Evolutionary conservation across 2,113 vertebrate species (phyloP).

Genomic region (Phocoena sinus): DNA sequence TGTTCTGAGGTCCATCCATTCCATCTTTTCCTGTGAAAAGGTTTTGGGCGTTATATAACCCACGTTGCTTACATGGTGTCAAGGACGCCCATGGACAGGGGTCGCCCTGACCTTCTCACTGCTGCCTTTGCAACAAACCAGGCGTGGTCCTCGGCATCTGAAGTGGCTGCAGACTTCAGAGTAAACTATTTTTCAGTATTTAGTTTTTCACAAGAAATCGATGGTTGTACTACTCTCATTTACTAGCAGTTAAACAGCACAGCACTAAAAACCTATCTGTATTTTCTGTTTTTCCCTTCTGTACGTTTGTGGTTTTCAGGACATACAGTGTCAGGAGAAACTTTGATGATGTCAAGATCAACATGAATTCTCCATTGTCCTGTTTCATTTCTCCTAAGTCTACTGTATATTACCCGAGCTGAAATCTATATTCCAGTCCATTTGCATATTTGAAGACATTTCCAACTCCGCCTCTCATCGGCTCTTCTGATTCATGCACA

Average conservation of each 20-base stretch:
- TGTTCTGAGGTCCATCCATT: neutral
- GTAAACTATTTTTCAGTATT: neutral
- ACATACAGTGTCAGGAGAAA: neutral
- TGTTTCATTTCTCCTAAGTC: neutral
- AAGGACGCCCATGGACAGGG: neutral
- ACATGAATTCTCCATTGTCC: neutral
- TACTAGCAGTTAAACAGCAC: slow-evolving; percentile 1
- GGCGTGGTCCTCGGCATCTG: neutral
- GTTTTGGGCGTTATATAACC: neutral
- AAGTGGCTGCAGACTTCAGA: neutral
- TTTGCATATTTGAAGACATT: neutral
- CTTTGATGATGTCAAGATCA: neutral
- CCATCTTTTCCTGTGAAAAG: neutral
- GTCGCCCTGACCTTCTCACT: neutral
- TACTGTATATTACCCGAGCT: neutral
- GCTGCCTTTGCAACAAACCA: neutral
- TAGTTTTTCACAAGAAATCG: neutral
- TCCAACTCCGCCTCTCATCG: neutral
- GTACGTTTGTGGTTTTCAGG: neutral
- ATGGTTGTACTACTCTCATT: neutral
- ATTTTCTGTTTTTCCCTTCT: neutral
- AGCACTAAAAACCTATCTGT: neutral
- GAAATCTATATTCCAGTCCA: neutral
- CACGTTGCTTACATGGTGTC: neutral
- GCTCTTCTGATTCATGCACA: neutral